Base-by-base conservation (phyloP, 2,888 invertebrate species). In the Drosophila seclusa region DNA sequence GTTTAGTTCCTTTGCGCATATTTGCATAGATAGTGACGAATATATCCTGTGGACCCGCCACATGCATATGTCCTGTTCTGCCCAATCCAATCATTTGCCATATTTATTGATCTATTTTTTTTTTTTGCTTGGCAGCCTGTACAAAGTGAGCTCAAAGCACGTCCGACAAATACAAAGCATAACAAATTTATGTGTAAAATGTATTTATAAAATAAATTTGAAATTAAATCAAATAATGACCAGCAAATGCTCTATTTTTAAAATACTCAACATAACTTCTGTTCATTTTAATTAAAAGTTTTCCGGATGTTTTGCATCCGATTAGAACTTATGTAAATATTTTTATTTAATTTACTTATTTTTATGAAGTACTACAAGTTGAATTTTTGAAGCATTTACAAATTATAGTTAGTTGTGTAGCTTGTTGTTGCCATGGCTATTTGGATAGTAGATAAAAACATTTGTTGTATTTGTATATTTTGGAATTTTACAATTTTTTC, bases 181-280 rank as follows among this genome's bases (percentile, higher is more conserved):
- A 18, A 18, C 24, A 34, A 42, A 57, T 21, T 21, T 29, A 32
- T 21, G 38, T n/a, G n/a, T 27, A 50, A 45, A 4, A 16, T 45
- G 27, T n/a, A 27, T 49, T 27, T 36, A 60, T 32, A 24, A 24
- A 49, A 29, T 7, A 34, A 42, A 61, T 50, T 32, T 18, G 13
- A 16, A 21, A 42, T 60, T 32, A 0, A 24, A 36, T 59, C 10
- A 27, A n/a, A 10, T 16, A n/a, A n/a, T 3, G 49, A 27, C 38
- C 13, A 24, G 18, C 24, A 48, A 63, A 63, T 63, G 29, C 45
- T 48, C 45, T 63, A 29, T 29, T 40, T 21, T 24, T 0, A 11
- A 18, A 58, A 32, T 31, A 4, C 11, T 18, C 24, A 13, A 18
- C 32, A 16, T 2, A 45, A n/a, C 13, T 45, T 24, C n/a, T 7